Percentiles rank a stretch among this genome's conserved stretches.
Conservation (phyloP, 37 sponge, comb jelly and placozoan genomes). For the Halichondria panicea region DNA sequence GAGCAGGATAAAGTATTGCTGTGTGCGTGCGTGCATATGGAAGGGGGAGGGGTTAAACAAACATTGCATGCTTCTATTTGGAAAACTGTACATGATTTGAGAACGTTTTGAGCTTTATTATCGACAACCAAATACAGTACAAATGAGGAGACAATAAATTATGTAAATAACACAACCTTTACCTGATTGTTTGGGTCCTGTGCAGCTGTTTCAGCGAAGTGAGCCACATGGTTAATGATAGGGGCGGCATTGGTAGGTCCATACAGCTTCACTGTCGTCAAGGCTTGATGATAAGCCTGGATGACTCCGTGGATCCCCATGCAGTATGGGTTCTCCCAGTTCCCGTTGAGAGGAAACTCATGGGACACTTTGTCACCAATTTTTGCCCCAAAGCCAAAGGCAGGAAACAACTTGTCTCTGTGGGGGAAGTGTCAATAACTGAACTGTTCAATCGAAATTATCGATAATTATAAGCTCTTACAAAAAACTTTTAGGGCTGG, state of each 20-base stretch:
- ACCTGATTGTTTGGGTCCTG: conserved; percentile 11
- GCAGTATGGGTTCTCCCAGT: conserved; percentile 78
- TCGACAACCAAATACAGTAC: too few species aligned
- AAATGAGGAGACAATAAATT: too few species aligned
- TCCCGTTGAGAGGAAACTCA: conserved; percentile 86
- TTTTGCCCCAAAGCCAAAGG: conserved; percentile 88
- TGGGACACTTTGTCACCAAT: conserved; percentile 72
- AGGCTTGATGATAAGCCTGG: conserved; percentile 62
- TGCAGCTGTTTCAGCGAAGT: conserved; percentile 73
- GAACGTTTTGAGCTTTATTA: too few species aligned
- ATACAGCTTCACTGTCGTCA: conserved; percentile 44
- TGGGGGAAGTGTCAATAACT: not conserved
- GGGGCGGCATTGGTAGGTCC: conserved; percentile 87
- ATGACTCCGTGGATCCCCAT: conserved; percentile 67
- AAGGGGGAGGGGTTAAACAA: too few species aligned
- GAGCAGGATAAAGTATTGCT: conserved; percentile 78
- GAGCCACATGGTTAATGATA: conserved; percentile 79
- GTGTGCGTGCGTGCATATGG: too few species aligned
- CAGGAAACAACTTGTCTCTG: conserved; percentile 93
- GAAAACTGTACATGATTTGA: too few species aligned
- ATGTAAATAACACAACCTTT: too few species aligned
- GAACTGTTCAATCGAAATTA: not conserved
- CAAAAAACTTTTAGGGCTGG: too few species aligned
- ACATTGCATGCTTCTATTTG: too few species aligned
- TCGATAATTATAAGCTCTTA: too few species aligned